Percentiles rank a stretch among this genome's conserved stretches.
These are phyloP conservation scores for Spea multiplicata DNA, from an alignment of 2,113 vertebrate genomes.

Conservation along the genomic window DNA sequence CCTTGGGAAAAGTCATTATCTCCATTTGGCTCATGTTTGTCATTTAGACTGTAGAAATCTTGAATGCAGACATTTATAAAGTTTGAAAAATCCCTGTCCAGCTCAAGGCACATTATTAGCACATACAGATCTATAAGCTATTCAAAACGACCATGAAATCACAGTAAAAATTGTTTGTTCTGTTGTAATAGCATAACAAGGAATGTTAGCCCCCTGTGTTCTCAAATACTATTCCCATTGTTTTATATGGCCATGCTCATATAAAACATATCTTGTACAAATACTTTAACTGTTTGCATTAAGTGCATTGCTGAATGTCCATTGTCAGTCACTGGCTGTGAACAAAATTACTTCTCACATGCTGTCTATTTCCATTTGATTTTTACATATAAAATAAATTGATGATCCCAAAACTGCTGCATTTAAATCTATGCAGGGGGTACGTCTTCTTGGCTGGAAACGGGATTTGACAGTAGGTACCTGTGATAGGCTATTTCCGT, in stretches of 20 bases:
- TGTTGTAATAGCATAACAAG: slow-evolving; percentile 34
- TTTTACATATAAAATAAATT: slow-evolving; percentile 56
- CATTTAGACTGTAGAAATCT: too few relatives aligned
- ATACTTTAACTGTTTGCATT: slow-evolving; percentile 50
- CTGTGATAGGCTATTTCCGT: slow-evolving; percentile 60
- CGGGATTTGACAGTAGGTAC: slow-evolving; percentile 59
- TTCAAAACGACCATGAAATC: slow-evolving; percentile 1
- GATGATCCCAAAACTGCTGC: slow-evolving; percentile 22
- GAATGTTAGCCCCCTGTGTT: slow-evolving; percentile 17
- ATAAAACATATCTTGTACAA: slow-evolving; percentile 27
- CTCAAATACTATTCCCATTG: slow-evolving; percentile 8
- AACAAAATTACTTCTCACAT: slow-evolving; percentile 48
- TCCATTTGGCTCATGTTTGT: too few relatives aligned
- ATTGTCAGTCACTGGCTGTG: slow-evolving; percentile 47
- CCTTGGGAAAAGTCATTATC: too few relatives aligned
- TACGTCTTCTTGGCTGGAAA: slow-evolving; percentile 56
- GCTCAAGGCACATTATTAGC: too few relatives aligned
- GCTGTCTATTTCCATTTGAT: slow-evolving; percentile 40
- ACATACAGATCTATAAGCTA: too few relatives aligned
- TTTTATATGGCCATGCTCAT: slow-evolving; percentile 5
- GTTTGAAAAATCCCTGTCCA: too few relatives aligned
- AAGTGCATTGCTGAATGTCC: slow-evolving; percentile 14
- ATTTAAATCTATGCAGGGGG: slow-evolving; percentile 51
- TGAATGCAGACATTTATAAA: too few relatives aligned
- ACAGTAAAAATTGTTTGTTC: slow-evolving; percentile 22